phyloP scores from a whole-genome alignment of 2,797 vertebrate genomes.

The Miichthys miiuy region DNA sequence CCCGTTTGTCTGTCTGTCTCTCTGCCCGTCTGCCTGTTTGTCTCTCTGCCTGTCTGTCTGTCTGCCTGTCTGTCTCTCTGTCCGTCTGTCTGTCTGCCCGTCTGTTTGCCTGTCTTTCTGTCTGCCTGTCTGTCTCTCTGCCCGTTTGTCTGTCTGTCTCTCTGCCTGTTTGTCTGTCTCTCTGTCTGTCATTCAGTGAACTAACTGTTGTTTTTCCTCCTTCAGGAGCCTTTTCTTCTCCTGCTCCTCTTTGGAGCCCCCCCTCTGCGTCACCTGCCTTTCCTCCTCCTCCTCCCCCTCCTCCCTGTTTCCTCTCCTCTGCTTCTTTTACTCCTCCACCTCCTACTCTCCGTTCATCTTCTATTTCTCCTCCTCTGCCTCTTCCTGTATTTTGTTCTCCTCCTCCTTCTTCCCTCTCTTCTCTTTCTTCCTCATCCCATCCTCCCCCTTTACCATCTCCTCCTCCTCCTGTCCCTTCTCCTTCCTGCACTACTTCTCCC shows the following conservation, averaged over 20 bases:
- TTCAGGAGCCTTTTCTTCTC: slow-evolving; percentile 34
- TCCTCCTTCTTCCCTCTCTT: neutral
- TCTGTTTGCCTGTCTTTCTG: too few relatives aligned
- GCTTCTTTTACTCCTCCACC: neutral
- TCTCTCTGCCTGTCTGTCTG: too few relatives aligned
- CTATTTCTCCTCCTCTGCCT: neutral
- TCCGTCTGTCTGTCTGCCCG: too few relatives aligned
- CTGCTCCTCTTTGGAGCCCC: slow-evolving; percentile 23
- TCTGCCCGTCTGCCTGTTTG: too few relatives aligned
- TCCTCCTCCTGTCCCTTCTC: neutral
- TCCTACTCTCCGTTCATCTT: neutral
- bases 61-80: too few relatives aligned
- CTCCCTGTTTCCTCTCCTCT: neutral
- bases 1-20: too few relatives aligned
- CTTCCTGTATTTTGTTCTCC: neutral
- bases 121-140: too few relatives aligned
- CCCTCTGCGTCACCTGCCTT: neutral
- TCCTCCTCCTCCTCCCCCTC: neutral
- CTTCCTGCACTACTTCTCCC: neutral
- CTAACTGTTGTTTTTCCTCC: slow-evolving; percentile 19
- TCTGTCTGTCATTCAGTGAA: neutral
- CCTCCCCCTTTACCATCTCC: neutral
- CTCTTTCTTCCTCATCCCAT: neutral
- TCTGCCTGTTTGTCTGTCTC: neutral
- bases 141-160: too few relatives aligned